Conservation (phyloP, 2,797 vertebrate genomes). For the Mus minutoides region DNA sequence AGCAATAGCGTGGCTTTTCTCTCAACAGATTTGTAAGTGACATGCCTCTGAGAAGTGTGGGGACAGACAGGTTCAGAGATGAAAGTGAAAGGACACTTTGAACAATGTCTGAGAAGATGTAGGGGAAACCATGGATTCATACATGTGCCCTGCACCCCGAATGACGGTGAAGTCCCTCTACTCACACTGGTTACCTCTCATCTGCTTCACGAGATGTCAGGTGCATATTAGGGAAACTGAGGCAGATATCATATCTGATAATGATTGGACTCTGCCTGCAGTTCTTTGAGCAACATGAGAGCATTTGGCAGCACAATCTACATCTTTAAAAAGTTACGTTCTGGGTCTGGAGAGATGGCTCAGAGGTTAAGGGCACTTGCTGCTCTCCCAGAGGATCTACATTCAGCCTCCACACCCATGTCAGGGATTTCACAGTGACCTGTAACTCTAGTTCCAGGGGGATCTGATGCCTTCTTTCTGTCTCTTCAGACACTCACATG, state of each 20-base stretch:
- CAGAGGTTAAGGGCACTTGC: neutral
- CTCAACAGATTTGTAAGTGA: neutral
- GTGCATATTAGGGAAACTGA: neutral
- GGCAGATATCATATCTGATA: neutral
- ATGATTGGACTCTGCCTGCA: neutral
- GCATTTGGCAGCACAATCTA: neutral
- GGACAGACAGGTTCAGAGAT: neutral
- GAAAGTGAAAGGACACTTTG: neutral
- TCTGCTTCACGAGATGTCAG: neutral
- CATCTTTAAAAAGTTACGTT: neutral
- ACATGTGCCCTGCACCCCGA: neutral
- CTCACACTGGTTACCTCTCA: neutral
- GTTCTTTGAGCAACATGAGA: neutral
- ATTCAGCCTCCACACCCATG: neutral
- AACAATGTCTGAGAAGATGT: neutral
- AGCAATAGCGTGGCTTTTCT: neutral
- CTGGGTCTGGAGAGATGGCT: neutral
- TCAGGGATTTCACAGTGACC: neutral
- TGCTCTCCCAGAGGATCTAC: neutral
- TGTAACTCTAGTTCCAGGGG: neutral
- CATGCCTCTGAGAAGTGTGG: neutral
- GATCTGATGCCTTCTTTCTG: neutral
- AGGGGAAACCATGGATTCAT: neutral
- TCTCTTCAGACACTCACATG: neutral
- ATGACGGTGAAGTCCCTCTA: neutral